Percentiles rank a stretch among this genome's conserved stretches.
phyloP scores from a whole-genome alignment of 2,888 invertebrate genomes.

The Parthenolecanium corni region DNA sequence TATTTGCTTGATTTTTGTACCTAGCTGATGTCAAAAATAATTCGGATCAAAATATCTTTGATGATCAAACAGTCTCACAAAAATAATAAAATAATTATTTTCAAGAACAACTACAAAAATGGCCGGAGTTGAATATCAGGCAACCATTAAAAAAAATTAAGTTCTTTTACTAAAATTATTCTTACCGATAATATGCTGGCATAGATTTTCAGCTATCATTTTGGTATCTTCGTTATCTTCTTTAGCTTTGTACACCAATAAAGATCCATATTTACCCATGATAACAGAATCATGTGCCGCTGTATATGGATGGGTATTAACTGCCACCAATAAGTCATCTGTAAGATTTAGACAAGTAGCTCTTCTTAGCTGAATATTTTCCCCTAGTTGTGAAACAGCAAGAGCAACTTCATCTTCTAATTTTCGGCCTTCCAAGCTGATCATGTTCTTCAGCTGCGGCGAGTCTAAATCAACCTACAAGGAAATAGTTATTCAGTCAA shows the following conservation, averaged over 20 bases:
- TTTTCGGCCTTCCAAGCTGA: constrained; percentile 52
- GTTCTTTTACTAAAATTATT: constrained; percentile 9
- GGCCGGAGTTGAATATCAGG: too few relatives aligned
- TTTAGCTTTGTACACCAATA: constrained; percentile 55
- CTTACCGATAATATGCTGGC: constrained; percentile 80
- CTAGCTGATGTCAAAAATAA: too few relatives aligned
- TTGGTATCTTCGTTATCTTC: constrained; percentile 36
- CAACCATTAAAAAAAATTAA: too few relatives aligned
- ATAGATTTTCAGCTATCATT: constrained; percentile 57
- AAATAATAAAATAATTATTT: too few relatives aligned
- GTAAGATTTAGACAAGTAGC: constrained; percentile 60
- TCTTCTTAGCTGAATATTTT: constrained; percentile 71
- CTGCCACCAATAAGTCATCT: constrained; percentile 43
- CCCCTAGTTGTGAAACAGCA: constrained; percentile 77
- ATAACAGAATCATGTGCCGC: constrained; percentile 17
- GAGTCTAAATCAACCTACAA: constrained; percentile 41
- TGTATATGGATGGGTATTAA: constrained; percentile 65
- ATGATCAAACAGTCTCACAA: too few relatives aligned
- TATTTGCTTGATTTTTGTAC: too few relatives aligned
- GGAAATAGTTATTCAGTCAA: not conserved
- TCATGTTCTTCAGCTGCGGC: constrained; percentile 55
- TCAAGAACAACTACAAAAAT: too few relatives aligned
- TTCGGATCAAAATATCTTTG: too few relatives aligned
- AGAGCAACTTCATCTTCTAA: constrained; percentile 71
- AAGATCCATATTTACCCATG: constrained; percentile 69